Evolutionary conservation across 2,888 invertebrate species (phyloP), one percentile per base, ranked within the genome.

Genomic region (Polyommatus iphigenia): DNA sequence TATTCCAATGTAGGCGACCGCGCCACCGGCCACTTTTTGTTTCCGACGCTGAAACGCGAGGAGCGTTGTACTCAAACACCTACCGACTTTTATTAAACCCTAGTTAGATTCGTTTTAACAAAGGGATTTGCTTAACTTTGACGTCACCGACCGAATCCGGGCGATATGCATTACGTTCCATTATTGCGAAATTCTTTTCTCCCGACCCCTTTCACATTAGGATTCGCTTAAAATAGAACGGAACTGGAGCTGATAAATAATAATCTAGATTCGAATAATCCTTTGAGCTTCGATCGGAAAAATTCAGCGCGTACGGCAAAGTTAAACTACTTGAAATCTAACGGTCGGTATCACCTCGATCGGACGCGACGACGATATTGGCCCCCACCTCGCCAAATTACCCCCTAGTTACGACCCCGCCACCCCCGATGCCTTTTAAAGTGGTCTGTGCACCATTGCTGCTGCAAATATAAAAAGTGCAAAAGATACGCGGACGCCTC

Each of bases 1-100:
- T 94, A 93, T 93, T 92, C 94, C 93, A 91, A 93, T 93, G 93
- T 92, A 92, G 93, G 91, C 92, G 90, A 91, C 93, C 92, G 89
- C 92, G 93, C 92, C 91, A 88, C 89, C 88, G 86, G 90, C 89
- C 89, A 92, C 93, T 94, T 94, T 94, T 94, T 94, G 92, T 90
- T 93, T 92, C 92, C 93, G 90, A 88, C 89, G 88, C 86, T 91
- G 93, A 91, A 94, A 93, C 91, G 92, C 90, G 92, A 93, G 89
- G 87, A 91, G 89, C 88, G 87, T 86, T 91, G 92, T 92, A 90
- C 91, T 93, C 91, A 90, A 92, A 93, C 93, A 92, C 92, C 92
- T 91, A 90, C 89, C 89, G 88, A 89, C 89, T 91, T 92, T 93
- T 91, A 94, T 92, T 93, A 92, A 92, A 91, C 88, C 89, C 87